These are phyloP conservation scores for Trissolcus basalis DNA, from an alignment of 1,140 invertebrate genomes.

Conservation along the genomic window DNA sequence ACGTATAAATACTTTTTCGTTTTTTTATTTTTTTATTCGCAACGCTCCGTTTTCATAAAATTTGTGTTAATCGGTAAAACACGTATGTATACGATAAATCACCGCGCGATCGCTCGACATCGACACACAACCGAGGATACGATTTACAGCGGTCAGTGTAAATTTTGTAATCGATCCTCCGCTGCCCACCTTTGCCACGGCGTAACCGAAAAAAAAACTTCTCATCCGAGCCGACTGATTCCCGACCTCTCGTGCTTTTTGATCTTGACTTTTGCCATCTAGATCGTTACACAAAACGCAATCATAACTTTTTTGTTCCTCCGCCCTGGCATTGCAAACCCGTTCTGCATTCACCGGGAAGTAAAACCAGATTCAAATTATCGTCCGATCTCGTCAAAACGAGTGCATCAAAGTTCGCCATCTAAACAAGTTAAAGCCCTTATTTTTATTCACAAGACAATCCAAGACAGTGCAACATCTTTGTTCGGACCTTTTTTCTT, in stretches of 20 bases:
- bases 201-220: constrained; percentile 1
- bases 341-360: constrained; percentile 24
- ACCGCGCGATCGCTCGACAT: no score
- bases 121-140: no score
- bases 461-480: constrained; percentile 1
- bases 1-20: constrained; percentile 3
- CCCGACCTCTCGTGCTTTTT: constrained; percentile 20
- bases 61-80: constrained; percentile 2
- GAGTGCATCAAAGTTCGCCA: constrained; percentile 48
- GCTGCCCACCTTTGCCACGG: no score
- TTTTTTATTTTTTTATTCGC: background rate
- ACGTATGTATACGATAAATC: constrained; percentile 1
- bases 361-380: constrained; percentile 44
- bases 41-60: background rate
- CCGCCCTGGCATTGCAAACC: constrained; percentile 3
- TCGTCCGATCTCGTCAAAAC: constrained; percentile 35
- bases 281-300: constrained; percentile 37
- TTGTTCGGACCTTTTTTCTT: constrained; percentile 8
- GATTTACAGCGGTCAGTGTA: no score
- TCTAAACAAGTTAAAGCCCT: constrained; percentile 44
- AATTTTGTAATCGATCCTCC: no score
- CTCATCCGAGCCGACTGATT: constrained; percentile 15
- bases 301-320: constrained; percentile 17
- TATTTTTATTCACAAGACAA: constrained; percentile 39
- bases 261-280: constrained; percentile 29